Base-by-base conservation (phyloP, 2,888 invertebrate genomes). In the Acanthoscelides obtectus region DNA sequence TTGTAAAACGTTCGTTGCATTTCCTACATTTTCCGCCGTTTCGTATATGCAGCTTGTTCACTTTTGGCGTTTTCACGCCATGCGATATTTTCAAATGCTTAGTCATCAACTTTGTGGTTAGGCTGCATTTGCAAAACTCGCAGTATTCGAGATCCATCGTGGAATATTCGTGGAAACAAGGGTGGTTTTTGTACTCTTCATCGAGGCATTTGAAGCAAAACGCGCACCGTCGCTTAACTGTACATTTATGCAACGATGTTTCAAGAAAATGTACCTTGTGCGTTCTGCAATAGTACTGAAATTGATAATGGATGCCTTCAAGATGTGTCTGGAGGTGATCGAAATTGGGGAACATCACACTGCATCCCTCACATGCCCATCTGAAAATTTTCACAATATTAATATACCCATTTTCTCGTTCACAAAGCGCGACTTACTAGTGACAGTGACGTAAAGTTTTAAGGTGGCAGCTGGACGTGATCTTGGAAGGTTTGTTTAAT, bases 221-320 rank as follows among this genome's bases (percentile, higher is more conserved):
- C 64, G 73, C 75, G 71, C 70, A 69, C 63, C 71, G 22, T 70
- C 70, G 72, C 22, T 65, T 71, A 45, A 69, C 68, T 63, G 63
- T 70, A 69, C 73, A 73, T 25, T 67, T 21, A 45, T 73, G 73
- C n/a, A 65, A 67, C 19, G 68, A 68, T 2, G 64, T 64, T 22
- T 69, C 22, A 0, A 69, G 67, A 67, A 73, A 73, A 27, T 68
- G 69, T 6, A 22, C 64, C 20, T 72, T 65, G 27, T 72, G 72
- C 6, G 67, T 64, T 19, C 70, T 67, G 21, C 73, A 73, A 27
- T 67, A 73, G 64, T 72, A 75, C 27, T 70, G 70, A 19, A 67
- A 63, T 19, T 22, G 67, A 22, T 66, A 67, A 67, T 22, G 67
- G 17, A 70, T 70, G 22, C 64, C 21, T 19, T 22, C 20, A 19